Evolutionary conservation across 1,140 invertebrate species (phyloP).

Genomic region (Sarcophaga peregrina): DNA sequence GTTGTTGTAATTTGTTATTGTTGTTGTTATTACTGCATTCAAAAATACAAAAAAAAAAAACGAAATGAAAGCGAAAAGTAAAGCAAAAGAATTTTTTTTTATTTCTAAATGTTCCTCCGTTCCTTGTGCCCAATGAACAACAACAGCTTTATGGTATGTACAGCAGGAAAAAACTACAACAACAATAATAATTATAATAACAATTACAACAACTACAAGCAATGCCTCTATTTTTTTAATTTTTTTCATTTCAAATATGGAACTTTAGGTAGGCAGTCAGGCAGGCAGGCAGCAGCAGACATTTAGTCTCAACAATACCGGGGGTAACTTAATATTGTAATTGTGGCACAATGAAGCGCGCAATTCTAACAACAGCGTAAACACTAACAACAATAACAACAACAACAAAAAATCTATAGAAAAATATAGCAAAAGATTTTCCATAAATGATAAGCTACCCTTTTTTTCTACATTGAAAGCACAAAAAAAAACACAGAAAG

Average conservation of each 20-base stretch:
- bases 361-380: constrained; percentile 50
- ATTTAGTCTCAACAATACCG: constrained; percentile 2
- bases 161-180: no score
- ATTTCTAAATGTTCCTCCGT: neutral
- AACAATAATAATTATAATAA: no score
- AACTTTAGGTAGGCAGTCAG: no score
- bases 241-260: neutral
- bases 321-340: constrained; percentile 66
- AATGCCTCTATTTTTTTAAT: no score
- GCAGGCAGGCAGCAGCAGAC: neutral
- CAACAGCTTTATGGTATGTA: neutral
- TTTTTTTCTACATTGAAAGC: neutral
- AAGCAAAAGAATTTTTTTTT: no score
- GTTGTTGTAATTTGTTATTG: neutral
- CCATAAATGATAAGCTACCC: constrained; percentile 61
- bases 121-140: neutral
- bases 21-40: constrained; percentile 19
- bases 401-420: constrained; percentile 3
- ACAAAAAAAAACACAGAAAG: no score
- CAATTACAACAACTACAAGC: no score
- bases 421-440: constrained; percentile 52
- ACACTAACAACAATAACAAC: constrained; percentile 8
- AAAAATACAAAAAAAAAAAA: neutral
- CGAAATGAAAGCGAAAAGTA: constrained; percentile 10
- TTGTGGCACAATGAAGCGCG: constrained; percentile 66